Base-by-base conservation (phyloP, 1,140 invertebrate species). In the Drosophila nikananu region DNA sequence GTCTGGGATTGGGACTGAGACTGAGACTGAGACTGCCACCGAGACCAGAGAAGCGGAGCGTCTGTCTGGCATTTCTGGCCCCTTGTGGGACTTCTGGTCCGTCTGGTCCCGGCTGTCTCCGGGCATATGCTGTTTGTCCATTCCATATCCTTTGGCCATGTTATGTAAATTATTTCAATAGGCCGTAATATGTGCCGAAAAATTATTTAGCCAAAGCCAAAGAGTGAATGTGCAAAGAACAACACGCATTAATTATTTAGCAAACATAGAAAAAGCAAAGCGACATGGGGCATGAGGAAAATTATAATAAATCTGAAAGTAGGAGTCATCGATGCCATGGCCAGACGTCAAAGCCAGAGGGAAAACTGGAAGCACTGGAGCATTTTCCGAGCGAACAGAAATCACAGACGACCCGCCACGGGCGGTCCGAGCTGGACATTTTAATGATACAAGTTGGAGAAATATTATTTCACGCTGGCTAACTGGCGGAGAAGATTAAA, bases 81-180 rank as follows among this genome's bases (percentile, higher is more conserved):
- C 67, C 63, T 68, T 54, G 32, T 68, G 67, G 67, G 67, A 52
- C 54, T 58, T 62, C 76, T 81, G 78, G 62, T 35, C 52, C 54
- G 63, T 74, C 51, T 32, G 49, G n/a, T 32, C 3, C 3, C 30
- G 65, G 58, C 52, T 42, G 70, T 71, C 51, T 48, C 23, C 41
- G 10, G 72, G 77, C 83, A 87, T 87, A 87, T 89, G 84, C 86
- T 84, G 84, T 66, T 68, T 89, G 83, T 87, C 84, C 83, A 70
- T 84, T 84, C 87, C 84, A 83, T 81, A 83, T 87, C 83, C 83
- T 74, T 83, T 81, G 84, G 84, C 84, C 77, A 87, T 87, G 83
- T 83, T 87, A 86, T 86, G 83, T 70, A 87, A 87, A 87, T 87
- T 87, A 87, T 83, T 87, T 87, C 84, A 87, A 89, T 87, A 87